Conservation (phyloP, 1,140 invertebrate genomes). For the Neomicropteryx cornuta region DNA sequence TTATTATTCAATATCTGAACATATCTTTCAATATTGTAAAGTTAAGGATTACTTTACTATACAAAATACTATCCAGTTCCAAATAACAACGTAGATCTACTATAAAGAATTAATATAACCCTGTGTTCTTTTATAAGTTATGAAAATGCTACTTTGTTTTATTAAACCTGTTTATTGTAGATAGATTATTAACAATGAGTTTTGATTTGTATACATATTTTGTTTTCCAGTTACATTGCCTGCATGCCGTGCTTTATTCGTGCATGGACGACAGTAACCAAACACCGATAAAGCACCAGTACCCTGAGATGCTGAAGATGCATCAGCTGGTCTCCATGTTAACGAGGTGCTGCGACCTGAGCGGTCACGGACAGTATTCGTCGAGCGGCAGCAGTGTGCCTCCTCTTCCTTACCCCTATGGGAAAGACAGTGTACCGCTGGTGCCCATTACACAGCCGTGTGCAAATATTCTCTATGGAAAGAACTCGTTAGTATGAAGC, state of each 20-base stretch:
- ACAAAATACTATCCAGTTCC: no score
- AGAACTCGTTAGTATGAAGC: constrained; percentile 54
- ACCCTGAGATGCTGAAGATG: constrained; percentile 87
- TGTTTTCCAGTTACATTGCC: constrained; percentile 9
- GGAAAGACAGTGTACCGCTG: constrained; percentile 67
- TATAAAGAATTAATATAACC: no score
- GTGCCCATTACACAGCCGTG: constrained; percentile 65
- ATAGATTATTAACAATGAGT: constrained; percentile 23
- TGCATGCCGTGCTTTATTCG: constrained; percentile 51
- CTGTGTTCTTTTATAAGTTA: no score
- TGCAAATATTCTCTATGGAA: constrained; percentile 71
- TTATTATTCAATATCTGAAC: no score
- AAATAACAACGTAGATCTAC: no score
- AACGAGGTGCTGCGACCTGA: constrained; percentile 87
- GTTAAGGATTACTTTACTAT: no score
- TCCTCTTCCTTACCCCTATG: constrained; percentile 72
- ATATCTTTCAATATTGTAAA: no score
- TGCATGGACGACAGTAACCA: constrained; percentile 89
- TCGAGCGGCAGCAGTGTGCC: constrained; percentile 39
- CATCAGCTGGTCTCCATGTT: constrained; percentile 89
- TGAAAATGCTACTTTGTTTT: no score
- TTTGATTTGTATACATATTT: constrained; percentile 10
- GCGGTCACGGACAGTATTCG: constrained; percentile 65
- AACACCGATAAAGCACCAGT: constrained; percentile 91
- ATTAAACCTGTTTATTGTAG: no score